These are phyloP conservation scores for Crambe crambe DNA, from an alignment of 37 sponge, comb jelly and placozoan species.

Conservation along the genomic window DNA sequence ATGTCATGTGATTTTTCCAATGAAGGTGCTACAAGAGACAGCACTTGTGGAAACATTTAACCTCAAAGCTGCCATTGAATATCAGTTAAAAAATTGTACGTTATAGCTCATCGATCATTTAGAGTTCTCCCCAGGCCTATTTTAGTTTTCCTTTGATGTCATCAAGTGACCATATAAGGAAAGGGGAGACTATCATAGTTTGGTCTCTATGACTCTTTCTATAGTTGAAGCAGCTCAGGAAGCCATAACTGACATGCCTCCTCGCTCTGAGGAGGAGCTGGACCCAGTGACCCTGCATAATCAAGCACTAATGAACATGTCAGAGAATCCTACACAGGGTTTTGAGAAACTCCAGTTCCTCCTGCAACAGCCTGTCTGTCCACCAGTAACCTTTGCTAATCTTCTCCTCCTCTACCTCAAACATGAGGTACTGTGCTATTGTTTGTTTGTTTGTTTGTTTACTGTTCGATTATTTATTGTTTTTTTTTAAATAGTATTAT, in stretches of 20 bases:
- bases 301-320: constrained; percentile 97
- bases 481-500: constrained; percentile 73
- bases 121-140: too few relatives aligned
- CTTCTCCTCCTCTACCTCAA: constrained; percentile 94
- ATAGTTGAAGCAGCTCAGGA: constrained; percentile 88
- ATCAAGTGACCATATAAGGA: not conserved
- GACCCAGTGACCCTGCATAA: constrained; percentile 97
- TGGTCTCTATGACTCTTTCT: not conserved
- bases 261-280: constrained; percentile 94
- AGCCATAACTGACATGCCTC: constrained; percentile 98
- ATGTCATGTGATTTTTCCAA: not conserved
- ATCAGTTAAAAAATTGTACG: constrained; percentile 96
- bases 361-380: constrained; percentile 92
- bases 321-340: constrained; percentile 87
- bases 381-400: constrained; percentile 96
- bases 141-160: too few relatives aligned
- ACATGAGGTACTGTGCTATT: constrained; percentile 56
- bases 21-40: constrained; percentile 91
- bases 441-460: not conserved
- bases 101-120: too few relatives aligned
- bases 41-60: constrained; percentile 97
- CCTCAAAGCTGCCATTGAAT: constrained; percentile 96
- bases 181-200: too few relatives aligned
- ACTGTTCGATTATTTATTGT: not conserved
- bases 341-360: constrained; percentile 99